These are phyloP conservation scores for Drosophila prosaltans DNA, from an alignment of 1,140 invertebrate genomes.

Conservation along the genomic window DNA sequence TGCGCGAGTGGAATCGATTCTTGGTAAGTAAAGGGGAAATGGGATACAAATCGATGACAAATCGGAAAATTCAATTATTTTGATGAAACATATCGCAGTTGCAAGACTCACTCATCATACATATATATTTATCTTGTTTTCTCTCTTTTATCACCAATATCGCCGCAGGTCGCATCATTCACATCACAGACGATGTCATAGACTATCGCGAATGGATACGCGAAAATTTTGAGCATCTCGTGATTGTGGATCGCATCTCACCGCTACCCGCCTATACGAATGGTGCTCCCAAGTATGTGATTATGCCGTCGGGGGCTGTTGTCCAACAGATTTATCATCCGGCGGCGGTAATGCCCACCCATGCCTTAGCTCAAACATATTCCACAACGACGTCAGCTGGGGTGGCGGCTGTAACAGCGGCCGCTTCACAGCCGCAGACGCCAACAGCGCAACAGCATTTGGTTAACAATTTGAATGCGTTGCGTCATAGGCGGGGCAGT, in stretches of 20 bases:
- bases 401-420: conserved; percentile 29
- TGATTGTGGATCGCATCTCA: conserved; percentile 63
- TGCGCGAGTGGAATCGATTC: conserved; percentile 79
- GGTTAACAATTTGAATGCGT: conserved; percentile 20
- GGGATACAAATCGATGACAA: too few species aligned
- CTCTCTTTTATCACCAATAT: neutral
- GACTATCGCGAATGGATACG: conserved; percentile 92
- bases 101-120: too few species aligned
- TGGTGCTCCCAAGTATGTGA: conserved; percentile 66
- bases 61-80: too few species aligned
- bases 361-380: conserved; percentile 59
- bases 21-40: conserved; percentile 56
- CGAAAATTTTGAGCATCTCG: conserved; percentile 84
- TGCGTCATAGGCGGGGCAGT: conserved; percentile 74
- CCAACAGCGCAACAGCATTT: conserved; percentile 47
- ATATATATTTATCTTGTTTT: neutral
- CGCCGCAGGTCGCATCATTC: conserved; percentile 90
- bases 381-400: conserved; percentile 40
- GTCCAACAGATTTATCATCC: conserved; percentile 72
- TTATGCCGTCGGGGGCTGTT: conserved; percentile 58
- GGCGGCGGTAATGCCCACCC: conserved; percentile 43
- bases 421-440: conserved; percentile 46
- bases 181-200: conserved; percentile 96
- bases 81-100: too few species aligned
- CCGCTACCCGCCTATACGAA: conserved; percentile 63